phyloP scores from a whole-genome alignment of 2,888 invertebrate species.

The Gymnocheta viridis region DNA sequence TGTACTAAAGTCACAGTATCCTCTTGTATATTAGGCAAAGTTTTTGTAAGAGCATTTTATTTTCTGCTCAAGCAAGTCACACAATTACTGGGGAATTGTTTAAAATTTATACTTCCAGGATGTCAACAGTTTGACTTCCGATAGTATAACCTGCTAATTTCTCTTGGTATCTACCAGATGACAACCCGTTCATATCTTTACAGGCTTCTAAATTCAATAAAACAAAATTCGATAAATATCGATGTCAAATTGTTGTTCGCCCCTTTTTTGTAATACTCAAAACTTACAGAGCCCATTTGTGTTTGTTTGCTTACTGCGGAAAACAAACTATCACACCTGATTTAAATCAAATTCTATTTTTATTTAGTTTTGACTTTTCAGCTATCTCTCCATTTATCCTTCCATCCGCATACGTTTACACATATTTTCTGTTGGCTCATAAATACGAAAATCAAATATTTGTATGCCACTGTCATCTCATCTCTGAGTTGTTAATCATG shows the following conservation, averaged over 20 bases:
- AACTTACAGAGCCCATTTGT: not conserved
- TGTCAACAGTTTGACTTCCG: too few relatives aligned
- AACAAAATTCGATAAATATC: not conserved
- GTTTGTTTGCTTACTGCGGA: not conserved
- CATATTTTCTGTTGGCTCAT: slow-evolving; percentile 24
- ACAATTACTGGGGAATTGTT: too few relatives aligned
- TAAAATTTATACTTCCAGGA: too few relatives aligned
- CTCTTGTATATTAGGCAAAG: too few relatives aligned
- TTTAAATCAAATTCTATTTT: slow-evolving; percentile 55
- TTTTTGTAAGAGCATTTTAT: too few relatives aligned
- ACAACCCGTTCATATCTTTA: too few relatives aligned
- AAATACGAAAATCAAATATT: slow-evolving; percentile 58
- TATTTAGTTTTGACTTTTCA: slow-evolving; percentile 58
- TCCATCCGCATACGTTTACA: not conserved
- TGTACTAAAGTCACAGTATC: too few relatives aligned
- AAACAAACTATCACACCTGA: slow-evolving; percentile 23
- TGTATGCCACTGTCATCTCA: slow-evolving; percentile 42
- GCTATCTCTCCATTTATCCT: not conserved
- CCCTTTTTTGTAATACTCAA: not conserved
- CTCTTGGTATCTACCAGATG: too few relatives aligned
- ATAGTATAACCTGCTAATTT: too few relatives aligned
- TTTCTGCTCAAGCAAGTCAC: too few relatives aligned
- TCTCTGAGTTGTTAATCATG: slow-evolving; percentile 44
- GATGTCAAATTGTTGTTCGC: not conserved
- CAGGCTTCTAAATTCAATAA: too few relatives aligned